Evolutionary conservation across 92 coral and sea anemone species (phyloP), one percentile per base, ranked within the genome.

Genomic region (Actinernus sp.): DNA sequence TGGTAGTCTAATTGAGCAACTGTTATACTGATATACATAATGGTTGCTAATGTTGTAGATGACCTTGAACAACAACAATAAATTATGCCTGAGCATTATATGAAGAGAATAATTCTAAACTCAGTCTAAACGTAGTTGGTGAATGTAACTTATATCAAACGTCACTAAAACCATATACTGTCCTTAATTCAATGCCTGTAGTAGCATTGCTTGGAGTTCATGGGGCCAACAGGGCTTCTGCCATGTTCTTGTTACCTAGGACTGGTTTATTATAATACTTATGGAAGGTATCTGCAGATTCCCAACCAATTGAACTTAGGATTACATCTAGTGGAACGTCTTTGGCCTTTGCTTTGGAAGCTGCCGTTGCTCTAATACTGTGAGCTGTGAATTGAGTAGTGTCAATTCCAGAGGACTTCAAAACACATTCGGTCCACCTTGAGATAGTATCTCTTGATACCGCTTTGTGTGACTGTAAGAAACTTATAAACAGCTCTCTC

Each of bases 341-440:
- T 49, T 25, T 73, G 28, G 21, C 49, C 24, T 63, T 63, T 9
- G 76, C 82, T 30, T 64, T 83, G 28, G 83, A 66, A 6, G 89
- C 58, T 1, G 70, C 26, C 11, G 89, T 84, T 57, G 79, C 79
- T 64, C 84, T 83, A 10, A 79, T 75, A 31, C 84, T 83, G 46
- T 61, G 68, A 2, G 71, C 37, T 0, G 84, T 31, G 39, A 61
- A 75, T 3, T 37, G 24, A 0, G 22, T 16, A 1, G 78, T 56
- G 16, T 81, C 76, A 61, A 73, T 56, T 0, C 88, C 71, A 18
- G 88, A 33, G 1, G 25, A 13, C 7, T 53, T 5, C 31, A 80
- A 29, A 2, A 32, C 80, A 50, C 31, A 28, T 34, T 58, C 58
- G 3, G 81, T 50, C 84, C 84, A 76, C 17, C 76, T 45, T 3